Evolutionary conservation across 1,140 invertebrate genomes (phyloP).

Genomic region (Diorhabda elongata): DNA sequence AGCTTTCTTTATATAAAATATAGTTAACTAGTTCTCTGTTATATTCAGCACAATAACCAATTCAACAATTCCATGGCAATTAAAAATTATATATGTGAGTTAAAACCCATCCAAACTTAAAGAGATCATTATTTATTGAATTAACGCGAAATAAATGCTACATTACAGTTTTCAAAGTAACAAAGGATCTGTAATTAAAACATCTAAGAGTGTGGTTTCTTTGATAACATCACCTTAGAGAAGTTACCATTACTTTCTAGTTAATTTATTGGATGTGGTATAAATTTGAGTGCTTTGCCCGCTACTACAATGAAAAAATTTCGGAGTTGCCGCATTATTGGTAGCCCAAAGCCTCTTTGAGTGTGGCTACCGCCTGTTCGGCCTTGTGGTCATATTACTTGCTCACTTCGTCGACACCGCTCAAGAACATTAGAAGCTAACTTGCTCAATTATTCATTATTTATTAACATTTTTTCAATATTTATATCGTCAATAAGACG

Average conservation of each 20-base stretch:
- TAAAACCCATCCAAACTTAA: neutral
- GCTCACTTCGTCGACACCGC: neutral
- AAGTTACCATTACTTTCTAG: conserved; percentile 3
- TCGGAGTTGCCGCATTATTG: conserved; percentile 11
- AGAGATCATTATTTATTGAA: conserved; percentile 1
- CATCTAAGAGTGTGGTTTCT: conserved; percentile 14
- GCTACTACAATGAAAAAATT: conserved; percentile 13
- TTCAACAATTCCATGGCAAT: too few species aligned
- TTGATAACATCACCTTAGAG: conserved; percentile 15
- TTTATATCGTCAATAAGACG: too few species aligned
- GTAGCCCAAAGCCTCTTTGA: conserved; percentile 14
- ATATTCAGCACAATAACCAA: too few species aligned
- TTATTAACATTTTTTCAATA: neutral
- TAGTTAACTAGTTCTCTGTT: too few species aligned
- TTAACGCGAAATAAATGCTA: conserved; percentile 6
- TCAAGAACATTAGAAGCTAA: neutral
- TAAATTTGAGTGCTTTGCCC: conserved; percentile 11
- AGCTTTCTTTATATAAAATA: too few species aligned
- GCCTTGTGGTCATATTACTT: neutral
- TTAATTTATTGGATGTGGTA: conserved; percentile 15
- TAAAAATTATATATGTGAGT: too few species aligned
- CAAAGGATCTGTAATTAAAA: conserved; percentile 13
- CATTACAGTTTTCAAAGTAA: conserved; percentile 11
- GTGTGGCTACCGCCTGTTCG: conserved; percentile 4
- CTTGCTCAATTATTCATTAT: neutral